Conservation (phyloP, 2,113 vertebrate species). For the Crotalus viridis region DNA sequence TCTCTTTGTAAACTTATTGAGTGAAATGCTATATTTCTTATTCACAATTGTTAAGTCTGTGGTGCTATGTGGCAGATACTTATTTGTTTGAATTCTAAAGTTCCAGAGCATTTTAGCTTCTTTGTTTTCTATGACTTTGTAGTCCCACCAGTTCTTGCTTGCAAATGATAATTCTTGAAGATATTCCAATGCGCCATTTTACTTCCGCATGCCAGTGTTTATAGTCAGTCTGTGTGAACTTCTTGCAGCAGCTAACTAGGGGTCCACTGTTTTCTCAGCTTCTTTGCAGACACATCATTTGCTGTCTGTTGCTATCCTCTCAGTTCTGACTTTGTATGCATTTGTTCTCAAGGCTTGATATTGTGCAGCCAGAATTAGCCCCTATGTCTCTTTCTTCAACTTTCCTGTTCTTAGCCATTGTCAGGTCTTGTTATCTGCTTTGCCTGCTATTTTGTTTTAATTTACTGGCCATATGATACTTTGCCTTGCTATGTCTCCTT, state of each 20-base stretch:
- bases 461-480: not conserved
- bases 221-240: not conserved
- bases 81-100: not conserved
- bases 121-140: not conserved
- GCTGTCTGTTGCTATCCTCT: not conserved
- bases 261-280: not conserved
- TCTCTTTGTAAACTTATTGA: not conserved
- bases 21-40: not conserved
- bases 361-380: not conserved
- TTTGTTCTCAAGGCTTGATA: not conserved
- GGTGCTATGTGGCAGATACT: not conserved
- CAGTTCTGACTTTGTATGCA: not conserved
- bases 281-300: not conserved
- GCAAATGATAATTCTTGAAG: not conserved
- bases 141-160: not conserved
- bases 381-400: not conserved
- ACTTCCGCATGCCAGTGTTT: not conserved
- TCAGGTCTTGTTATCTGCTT: not conserved
- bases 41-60: not conserved
- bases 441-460: not conserved
- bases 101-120: not conserved
- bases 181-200: not conserved
- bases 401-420: not conserved
- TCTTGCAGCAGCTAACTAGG: not conserved
- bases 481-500: not conserved